Conservation (phyloP, 2,113 vertebrate species). For the Corynorhinus townsendii region DNA sequence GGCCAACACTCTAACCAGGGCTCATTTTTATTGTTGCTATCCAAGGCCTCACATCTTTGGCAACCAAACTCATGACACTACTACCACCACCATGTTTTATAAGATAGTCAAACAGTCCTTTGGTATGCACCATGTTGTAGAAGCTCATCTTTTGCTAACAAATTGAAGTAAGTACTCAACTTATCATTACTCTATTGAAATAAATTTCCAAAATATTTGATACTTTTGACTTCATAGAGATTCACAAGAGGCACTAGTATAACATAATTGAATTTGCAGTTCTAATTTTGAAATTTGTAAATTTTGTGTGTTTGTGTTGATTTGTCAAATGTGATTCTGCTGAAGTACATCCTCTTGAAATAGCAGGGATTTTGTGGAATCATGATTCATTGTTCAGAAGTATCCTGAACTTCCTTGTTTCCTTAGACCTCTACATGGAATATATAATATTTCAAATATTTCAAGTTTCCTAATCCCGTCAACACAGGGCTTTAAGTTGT, state of each 20-base stretch:
- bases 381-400: neutral
- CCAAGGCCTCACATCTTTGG: too few relatives aligned
- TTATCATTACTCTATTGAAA: neutral
- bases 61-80: neutral
- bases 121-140: neutral
- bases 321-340: neutral
- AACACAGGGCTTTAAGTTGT: neutral
- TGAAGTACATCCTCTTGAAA: neutral
- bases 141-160: neutral
- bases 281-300: neutral
- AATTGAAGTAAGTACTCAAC: neutral
- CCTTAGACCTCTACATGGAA: neutral
- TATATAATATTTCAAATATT: neutral
- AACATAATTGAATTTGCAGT: slow-evolving; percentile 10
- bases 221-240: neutral
- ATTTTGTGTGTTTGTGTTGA: neutral
- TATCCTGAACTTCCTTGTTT: neutral
- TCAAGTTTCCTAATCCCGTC: neutral
- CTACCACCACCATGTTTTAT: neutral
- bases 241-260: neutral
- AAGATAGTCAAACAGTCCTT: neutral
- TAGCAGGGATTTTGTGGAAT: neutral
- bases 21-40: neutral
- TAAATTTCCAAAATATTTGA: neutral
- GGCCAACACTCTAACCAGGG: too few relatives aligned